Conservation (phyloP, 2,113 vertebrate genomes). For the Lanius collurio region DNA sequence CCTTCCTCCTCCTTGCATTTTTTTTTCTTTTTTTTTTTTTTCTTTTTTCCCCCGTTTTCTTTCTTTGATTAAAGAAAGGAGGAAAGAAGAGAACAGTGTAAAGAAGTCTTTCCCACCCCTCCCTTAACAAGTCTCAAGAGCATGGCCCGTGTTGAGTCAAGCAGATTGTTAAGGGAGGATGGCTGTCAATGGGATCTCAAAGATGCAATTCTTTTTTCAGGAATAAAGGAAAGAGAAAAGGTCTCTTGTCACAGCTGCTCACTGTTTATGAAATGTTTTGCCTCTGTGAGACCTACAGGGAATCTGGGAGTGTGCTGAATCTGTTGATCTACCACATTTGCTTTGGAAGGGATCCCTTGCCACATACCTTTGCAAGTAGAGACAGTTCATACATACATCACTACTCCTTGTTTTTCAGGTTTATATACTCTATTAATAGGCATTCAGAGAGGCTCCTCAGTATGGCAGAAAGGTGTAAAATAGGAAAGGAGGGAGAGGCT, state of each 20-base stretch:
- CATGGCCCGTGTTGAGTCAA: slow-evolving; percentile 44
- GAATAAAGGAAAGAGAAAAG: slow-evolving; percentile 36
- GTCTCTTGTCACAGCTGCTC: slow-evolving; percentile 4
- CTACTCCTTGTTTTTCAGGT: neutral
- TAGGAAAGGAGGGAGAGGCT: neutral
- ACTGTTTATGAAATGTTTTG: slow-evolving; percentile 32
- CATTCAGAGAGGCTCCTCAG: neutral
- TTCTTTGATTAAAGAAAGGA: slow-evolving; percentile 58
- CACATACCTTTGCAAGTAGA: neutral
- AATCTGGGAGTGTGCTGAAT: neutral
- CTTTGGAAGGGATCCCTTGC: neutral
- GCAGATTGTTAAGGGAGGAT: slow-evolving; percentile 50
- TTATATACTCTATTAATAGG: neutral
- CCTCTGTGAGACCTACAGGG: slow-evolving; percentile 8
- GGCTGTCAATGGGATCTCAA: slow-evolving; percentile 45
- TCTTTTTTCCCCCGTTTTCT: neutral
- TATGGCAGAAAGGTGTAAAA: neutral
- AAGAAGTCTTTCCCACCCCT: slow-evolving; percentile 10
- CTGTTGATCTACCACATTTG: slow-evolving; percentile 5
- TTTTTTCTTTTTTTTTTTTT: too few relatives aligned
- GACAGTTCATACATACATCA: neutral
- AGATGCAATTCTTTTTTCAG: neutral
- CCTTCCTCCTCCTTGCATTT: neutral
- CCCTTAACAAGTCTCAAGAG: slow-evolving; percentile 61
- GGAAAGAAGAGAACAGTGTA: slow-evolving; percentile 7